phyloP scores from a whole-genome alignment of 1,140 invertebrate species.

The Alviniconcha marisindica region DNA sequence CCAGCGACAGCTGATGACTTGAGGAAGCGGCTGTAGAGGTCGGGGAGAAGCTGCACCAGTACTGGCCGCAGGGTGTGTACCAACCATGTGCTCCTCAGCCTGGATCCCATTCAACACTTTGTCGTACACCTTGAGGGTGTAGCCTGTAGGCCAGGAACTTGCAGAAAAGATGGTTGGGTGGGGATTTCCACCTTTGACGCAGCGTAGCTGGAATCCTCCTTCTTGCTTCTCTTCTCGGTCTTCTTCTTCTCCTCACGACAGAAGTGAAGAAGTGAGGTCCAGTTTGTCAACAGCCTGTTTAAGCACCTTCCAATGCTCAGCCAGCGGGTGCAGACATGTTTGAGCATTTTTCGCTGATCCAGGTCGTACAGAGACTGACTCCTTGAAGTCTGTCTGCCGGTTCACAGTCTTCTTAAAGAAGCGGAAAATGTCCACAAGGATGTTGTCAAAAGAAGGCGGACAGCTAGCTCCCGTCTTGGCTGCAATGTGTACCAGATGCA shows the following conservation, averaged over 20 bases:
- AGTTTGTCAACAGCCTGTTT: constrained; percentile 44
- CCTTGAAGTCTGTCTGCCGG: constrained; percentile 36
- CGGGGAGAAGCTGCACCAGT: constrained; percentile 33
- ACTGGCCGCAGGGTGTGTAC: constrained; percentile 41
- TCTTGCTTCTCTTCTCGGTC: neutral
- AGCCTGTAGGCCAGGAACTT: constrained; percentile 42
- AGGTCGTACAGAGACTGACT: constrained; percentile 45
- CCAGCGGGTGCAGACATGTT: constrained; percentile 58
- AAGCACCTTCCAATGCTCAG: constrained; percentile 52
- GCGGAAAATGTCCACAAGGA: no score
- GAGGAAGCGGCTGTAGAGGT: constrained; percentile 41
- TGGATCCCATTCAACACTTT: constrained; percentile 38
- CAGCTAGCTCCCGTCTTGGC: neutral
- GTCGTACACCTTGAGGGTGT: constrained; percentile 48
- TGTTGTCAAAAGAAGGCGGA: neutral
- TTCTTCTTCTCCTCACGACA: constrained; percentile 37
- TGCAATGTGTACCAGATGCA: neutral
- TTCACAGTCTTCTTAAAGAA: constrained; percentile 32
- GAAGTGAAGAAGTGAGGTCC: constrained; percentile 46
- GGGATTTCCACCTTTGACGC: constrained; percentile 45
- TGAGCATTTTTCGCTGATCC: constrained; percentile 47
- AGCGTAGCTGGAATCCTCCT: neutral
- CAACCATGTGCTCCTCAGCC: constrained; percentile 46
- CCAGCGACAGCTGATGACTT: neutral
- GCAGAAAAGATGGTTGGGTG: constrained; percentile 45